Conservation (phyloP, 1,140 invertebrate genomes). For the Sminthurides bifidus region DNA sequence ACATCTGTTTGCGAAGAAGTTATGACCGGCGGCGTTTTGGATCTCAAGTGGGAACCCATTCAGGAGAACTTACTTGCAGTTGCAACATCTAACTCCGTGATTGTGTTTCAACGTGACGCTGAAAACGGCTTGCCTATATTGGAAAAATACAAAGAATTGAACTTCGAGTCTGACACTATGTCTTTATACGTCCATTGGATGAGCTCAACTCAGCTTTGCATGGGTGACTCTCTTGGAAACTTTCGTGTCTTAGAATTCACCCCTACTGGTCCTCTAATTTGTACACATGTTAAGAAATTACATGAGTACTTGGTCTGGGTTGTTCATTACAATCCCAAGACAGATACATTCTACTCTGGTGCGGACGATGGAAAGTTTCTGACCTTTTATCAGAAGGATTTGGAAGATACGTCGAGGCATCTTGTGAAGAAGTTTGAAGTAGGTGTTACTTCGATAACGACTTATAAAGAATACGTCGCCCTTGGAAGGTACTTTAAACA, state of each 20-base stretch:
- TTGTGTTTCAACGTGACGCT: conserved; percentile 5
- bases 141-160: neutral
- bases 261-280: neutral
- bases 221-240: conserved; percentile 17
- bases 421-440: conserved; percentile 19
- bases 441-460: conserved; percentile 27
- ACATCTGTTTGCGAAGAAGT: conserved; percentile 3
- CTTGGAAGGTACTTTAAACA: conserved; percentile 22
- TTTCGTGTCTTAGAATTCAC: conserved; percentile 7
- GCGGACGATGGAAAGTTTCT: conserved; percentile 26
- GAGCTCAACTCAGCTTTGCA: conserved; percentile 7
- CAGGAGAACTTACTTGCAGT: conserved; percentile 14
- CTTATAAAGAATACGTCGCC: conserved; percentile 18
- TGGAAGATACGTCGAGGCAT: conserved; percentile 7
- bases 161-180: conserved; percentile 13
- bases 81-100: conserved; percentile 15
- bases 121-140: neutral
- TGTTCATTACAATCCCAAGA: conserved; percentile 15
- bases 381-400: conserved; percentile 12
- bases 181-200: conserved; percentile 27
- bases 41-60: conserved; percentile 23
- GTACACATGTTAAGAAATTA: conserved; percentile 1
- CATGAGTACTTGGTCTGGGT: conserved; percentile 26
- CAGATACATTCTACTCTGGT: conserved; percentile 21
- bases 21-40: conserved; percentile 19